Conservation (phyloP, 2,113 vertebrate species). For the Salvelinus namaycush region DNA sequence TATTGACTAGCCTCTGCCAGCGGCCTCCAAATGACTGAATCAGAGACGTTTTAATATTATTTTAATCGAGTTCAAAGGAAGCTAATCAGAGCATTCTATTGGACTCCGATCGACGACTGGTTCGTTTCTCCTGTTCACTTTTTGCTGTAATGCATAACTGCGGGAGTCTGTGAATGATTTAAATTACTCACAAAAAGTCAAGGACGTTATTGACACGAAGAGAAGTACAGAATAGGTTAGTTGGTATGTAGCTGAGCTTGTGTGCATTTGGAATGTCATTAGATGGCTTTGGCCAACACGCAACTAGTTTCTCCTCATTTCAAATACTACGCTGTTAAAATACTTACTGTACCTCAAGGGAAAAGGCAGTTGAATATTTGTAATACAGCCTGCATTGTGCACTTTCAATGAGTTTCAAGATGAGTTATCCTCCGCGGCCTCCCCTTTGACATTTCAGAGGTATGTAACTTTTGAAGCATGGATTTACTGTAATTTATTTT, state of each 20-base stretch:
- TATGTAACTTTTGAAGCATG: slow-evolving; percentile 16
- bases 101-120: slow-evolving; percentile 18
- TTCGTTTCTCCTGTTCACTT: slow-evolving; percentile 43
- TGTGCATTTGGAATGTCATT: slow-evolving; percentile 70
- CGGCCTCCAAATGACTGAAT: too few species aligned
- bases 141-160: slow-evolving; percentile 54
- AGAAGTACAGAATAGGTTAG: background rate
- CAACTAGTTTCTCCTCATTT: slow-evolving; percentile 45
- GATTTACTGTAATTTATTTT: slow-evolving; percentile 73
- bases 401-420: too few species aligned
- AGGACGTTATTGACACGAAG: too few species aligned
- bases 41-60: slow-evolving; percentile 42
- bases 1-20: too few species aligned
- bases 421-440: slow-evolving; percentile 54
- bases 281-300: slow-evolving; percentile 58
- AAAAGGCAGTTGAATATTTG: slow-evolving; percentile 55
- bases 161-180: slow-evolving; percentile 61
- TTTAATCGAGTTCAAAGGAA: slow-evolving; percentile 69
- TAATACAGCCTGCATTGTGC: slow-evolving; percentile 59
- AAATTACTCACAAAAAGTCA: slow-evolving; percentile 65
- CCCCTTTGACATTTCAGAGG: slow-evolving; percentile 76
- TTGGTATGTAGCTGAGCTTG: background rate
- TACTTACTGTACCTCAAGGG: slow-evolving; percentile 60
- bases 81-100: slow-evolving; percentile 51
- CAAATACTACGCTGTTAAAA: slow-evolving; percentile 60